A percentile compares a stretch with the other conserved stretches of the same genome.
Evolutionary conservation across 2,113 vertebrate genomes (phyloP).

Genomic region (Callocephalon fimbriatum): DNA sequence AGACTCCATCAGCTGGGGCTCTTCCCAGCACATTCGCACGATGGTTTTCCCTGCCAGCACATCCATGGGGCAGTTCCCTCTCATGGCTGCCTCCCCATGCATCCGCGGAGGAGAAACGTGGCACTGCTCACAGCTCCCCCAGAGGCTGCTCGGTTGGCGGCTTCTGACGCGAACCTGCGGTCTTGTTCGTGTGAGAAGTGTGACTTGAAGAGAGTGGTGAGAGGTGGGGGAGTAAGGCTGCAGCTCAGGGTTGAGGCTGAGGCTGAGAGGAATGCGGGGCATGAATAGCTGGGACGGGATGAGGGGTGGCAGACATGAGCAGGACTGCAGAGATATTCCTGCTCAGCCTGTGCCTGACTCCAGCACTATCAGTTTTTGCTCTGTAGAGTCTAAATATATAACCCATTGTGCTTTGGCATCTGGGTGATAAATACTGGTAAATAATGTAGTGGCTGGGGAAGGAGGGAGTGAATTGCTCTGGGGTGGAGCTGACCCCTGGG

Average conservation of each 20-base stretch:
- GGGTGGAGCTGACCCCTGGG: slow-evolving; percentile 22
- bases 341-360: not conserved
- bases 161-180: not conserved
- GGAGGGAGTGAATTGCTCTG: not conserved
- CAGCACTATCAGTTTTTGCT: slow-evolving; percentile 15
- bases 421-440: slow-evolving; percentile 20
- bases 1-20: not conserved
- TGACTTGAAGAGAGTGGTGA: not conserved
- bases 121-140: slow-evolving; percentile 41
- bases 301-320: not conserved
- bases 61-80: not conserved
- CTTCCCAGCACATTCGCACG: not conserved
- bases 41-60: not conserved
- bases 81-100: not conserved
- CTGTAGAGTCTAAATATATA: slow-evolving; percentile 5
- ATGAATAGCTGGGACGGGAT: not conserved
- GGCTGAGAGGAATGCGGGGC: slow-evolving; percentile 17
- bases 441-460: not conserved
- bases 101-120: not conserved
- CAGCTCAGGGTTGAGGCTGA: not conserved
- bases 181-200: not conserved
- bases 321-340: not conserved
- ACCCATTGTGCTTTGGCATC: not conserved
- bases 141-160: not conserved
- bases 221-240: not conserved